Percentiles rank a stretch among this genome's conserved stretches.
Conservation (phyloP, 2,888 invertebrate species). For the Shargacucullia verbasci region DNA sequence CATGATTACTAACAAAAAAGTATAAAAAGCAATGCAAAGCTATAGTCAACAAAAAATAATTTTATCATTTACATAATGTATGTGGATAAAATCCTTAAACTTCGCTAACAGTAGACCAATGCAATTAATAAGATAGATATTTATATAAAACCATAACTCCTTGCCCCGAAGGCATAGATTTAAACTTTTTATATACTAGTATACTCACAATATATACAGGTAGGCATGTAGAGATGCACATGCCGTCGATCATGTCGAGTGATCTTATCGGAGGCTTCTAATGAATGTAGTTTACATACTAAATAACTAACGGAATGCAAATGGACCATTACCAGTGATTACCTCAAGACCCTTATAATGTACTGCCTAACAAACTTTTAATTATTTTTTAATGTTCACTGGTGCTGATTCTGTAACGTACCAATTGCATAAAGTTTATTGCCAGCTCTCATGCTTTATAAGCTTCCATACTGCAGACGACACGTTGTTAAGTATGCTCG, state of each 20-base stretch:
- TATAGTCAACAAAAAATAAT: no score
- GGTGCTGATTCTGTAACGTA: slow-evolving; percentile 1
- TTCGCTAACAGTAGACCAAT: not conserved
- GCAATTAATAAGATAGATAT: slow-evolving; percentile 13
- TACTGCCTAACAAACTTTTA: slow-evolving; percentile 53
- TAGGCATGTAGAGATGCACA: slow-evolving; percentile 67
- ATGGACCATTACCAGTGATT: slow-evolving; percentile 35
- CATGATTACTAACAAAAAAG: slow-evolving; percentile 30
- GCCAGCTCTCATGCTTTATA: no score
- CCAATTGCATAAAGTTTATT: no score
- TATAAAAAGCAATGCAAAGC: slow-evolving; percentile 28
- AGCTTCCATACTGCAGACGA: no score
- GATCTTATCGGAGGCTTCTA: slow-evolving; percentile 63
- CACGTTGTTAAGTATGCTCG: no score
- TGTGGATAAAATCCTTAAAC: not conserved
- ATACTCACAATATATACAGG: slow-evolving; percentile 64
- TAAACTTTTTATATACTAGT: slow-evolving; percentile 60
- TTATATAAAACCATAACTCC: slow-evolving; percentile 31
- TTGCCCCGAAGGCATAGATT: slow-evolving; percentile 50
- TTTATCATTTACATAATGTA: no score
- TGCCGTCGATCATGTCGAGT: slow-evolving; percentile 52
- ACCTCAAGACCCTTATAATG: slow-evolving; percentile 47
- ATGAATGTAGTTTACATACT: slow-evolving; percentile 59
- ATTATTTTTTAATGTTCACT: slow-evolving; percentile 38
- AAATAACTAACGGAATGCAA: slow-evolving; percentile 54